Conservation (phyloP, 2,888 invertebrate species). For the Galerucella nymphaeae region DNA sequence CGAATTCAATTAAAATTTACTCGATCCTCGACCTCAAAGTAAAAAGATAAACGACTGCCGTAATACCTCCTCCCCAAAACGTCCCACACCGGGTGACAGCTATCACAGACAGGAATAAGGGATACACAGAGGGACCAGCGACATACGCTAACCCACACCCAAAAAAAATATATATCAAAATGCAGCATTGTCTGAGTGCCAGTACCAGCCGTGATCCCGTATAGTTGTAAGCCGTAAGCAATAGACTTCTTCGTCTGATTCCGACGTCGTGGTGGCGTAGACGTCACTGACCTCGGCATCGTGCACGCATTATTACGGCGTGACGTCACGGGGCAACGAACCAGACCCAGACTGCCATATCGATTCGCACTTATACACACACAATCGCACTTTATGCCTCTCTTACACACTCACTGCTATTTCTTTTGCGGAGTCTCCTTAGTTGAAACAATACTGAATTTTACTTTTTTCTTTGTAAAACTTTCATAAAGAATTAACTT, state of each 20-base stretch:
- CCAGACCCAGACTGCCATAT: conserved; percentile 49
- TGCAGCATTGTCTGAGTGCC: conserved; percentile 37
- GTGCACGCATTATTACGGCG: conserved; percentile 45
- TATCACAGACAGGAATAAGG: conserved; percentile 24
- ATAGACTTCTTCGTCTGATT: conserved; percentile 27
- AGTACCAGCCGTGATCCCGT: conserved; percentile 12
- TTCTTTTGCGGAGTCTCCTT: not conserved
- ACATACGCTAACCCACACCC: conserved; percentile 38
- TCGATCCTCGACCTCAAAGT: conserved; percentile 5
- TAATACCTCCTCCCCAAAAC: conserved; percentile 13
- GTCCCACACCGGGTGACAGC: conserved; percentile 27
- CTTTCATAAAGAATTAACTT: too few relatives aligned
- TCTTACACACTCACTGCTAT: conserved; percentile 16
- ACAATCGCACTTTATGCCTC: conserved; percentile 26
- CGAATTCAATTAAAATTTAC: not conserved
- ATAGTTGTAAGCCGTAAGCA: conserved; percentile 22
- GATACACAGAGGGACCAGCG: conserved; percentile 29
- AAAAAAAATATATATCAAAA: conserved; percentile 35
- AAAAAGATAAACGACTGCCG: conserved; percentile 1
- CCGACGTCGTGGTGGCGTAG: conserved; percentile 34
- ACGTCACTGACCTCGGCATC: conserved; percentile 46
- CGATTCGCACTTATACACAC: conserved; percentile 40
- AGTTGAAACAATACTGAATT: not conserved
- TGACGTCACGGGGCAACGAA: conserved; percentile 50
- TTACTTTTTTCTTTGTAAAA: not conserved